Percentiles rank a stretch among this genome's conserved stretches.
Conservation (phyloP, 1,140 invertebrate species). For the Trichonephila inaurata region DNA sequence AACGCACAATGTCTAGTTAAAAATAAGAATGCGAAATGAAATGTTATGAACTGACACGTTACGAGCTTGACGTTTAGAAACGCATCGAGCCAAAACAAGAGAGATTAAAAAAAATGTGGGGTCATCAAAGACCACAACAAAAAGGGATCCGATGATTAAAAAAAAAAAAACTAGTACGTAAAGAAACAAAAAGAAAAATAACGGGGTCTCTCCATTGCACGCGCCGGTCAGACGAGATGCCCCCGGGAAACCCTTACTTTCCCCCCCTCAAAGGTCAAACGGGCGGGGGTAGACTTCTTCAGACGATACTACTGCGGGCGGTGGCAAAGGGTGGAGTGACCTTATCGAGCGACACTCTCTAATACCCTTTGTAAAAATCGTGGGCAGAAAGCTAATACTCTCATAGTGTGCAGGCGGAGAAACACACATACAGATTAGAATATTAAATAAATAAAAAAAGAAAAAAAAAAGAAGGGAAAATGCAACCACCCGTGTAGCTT, state of each 20-base stretch:
- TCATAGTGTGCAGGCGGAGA: neutral
- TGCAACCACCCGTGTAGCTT: constrained; percentile 36
- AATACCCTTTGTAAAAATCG: constrained; percentile 1
- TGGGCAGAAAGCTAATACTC: neutral
- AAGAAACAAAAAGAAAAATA: neutral
- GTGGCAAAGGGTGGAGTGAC: neutral
- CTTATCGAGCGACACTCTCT: neutral
- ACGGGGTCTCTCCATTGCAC: neutral
- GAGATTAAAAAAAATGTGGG: no score
- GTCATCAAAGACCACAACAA: no score
- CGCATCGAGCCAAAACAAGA: no score
- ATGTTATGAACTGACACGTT: no score
- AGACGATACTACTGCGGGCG: neutral
- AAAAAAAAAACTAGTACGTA: neutral
- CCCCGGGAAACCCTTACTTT: neutral
- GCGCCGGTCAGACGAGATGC: neutral
- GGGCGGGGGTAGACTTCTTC: neutral
- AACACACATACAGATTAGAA: neutral
- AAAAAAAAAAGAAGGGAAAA: neutral
- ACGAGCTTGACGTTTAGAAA: no score
- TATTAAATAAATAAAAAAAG: neutral
- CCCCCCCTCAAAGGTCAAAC: neutral
- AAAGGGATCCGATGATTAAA: neutral
- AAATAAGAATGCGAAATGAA: no score
- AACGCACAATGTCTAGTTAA: no score